Evolutionary conservation across 2,113 vertebrate genomes (phyloP).

Genomic region (Atractosteus spatula): DNA sequence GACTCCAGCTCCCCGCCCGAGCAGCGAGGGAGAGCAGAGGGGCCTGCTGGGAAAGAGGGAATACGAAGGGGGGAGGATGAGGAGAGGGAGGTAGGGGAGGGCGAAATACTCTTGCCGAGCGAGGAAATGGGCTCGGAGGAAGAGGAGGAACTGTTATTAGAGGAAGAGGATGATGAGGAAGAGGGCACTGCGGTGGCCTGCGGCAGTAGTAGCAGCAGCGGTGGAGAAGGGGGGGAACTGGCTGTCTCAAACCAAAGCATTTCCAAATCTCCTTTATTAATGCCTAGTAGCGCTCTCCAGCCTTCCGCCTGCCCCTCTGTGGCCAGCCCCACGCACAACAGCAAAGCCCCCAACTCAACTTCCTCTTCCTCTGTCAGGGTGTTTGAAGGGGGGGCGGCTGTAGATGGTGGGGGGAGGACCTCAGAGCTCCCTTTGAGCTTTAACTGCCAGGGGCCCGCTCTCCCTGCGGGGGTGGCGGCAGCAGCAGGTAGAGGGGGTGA

Average conservation of each 20-base stretch:
- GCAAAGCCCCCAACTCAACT: constrained; percentile 83
- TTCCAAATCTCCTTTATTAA: constrained; percentile 99
- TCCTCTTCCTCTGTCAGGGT: constrained; percentile 83
- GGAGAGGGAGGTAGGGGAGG: constrained; percentile 62
- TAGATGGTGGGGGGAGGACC: constrained; percentile 86
- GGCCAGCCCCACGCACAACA: constrained; percentile 71
- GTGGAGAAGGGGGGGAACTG: constrained; percentile 84
- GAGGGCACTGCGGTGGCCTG: constrained; percentile 72
- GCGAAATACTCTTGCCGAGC: constrained; percentile 51
- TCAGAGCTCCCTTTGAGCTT: constrained; percentile 88
- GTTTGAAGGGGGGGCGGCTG: constrained; percentile 80
- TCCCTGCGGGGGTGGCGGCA: constrained; percentile 71
- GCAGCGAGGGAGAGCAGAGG: constrained; percentile 70
- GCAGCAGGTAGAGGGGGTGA: constrained; percentile 79
- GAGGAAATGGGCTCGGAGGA: constrained; percentile 77
- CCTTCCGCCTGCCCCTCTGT: constrained; percentile 80
- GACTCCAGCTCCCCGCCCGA: constrained; percentile 71
- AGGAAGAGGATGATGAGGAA: constrained; percentile 80
- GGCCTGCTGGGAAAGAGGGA: constrained; percentile 71
- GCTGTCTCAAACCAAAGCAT: constrained; percentile 99
- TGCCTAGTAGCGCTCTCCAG: constrained; percentile 97
- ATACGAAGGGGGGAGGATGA: constrained; percentile 67
- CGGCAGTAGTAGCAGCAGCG: constrained; percentile 69
- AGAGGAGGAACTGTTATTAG: constrained; percentile 84
- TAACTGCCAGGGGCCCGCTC: constrained; percentile 87